phyloP scores from a whole-genome alignment of 2,113 vertebrate species.

The Pavo muticus region DNA sequence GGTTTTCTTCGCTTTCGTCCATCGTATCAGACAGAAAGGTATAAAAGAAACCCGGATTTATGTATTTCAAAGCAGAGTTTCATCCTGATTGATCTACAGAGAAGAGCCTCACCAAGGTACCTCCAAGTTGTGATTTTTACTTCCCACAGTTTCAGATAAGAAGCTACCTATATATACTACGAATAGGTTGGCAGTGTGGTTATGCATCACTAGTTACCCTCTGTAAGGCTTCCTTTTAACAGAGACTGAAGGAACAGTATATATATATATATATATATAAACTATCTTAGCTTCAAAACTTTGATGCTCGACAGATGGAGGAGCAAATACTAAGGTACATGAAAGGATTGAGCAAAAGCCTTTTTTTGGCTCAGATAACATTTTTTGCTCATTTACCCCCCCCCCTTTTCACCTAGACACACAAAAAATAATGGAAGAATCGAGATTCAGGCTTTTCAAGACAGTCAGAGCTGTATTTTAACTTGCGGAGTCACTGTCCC shows the following conservation, averaged over 20 bases:
- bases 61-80: background rate
- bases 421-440: background rate
- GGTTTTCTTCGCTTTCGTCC: background rate
- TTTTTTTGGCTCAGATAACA: background rate
- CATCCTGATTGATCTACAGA: background rate
- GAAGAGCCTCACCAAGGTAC: accelerated
- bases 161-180: background rate
- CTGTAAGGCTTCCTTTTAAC: background rate
- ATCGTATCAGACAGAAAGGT: background rate
- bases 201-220: background rate
- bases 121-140: background rate
- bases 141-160: background rate
- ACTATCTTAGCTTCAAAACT: background rate
- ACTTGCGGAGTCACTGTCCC: too few species aligned
- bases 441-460: background rate
- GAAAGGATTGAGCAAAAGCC: background rate
- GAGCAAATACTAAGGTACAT: background rate
- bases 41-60: background rate
- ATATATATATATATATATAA: background rate
- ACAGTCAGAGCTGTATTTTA: background rate
- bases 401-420: background rate
- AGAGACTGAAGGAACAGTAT: background rate
- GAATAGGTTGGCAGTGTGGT: background rate
- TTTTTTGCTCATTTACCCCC: background rate
- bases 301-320: background rate